Percentiles rank a stretch among this genome's conserved stretches.
These are phyloP conservation scores for human DNA, from an alignment of 2,113 vertebrate species.

Conservation along the genomic window DNA sequence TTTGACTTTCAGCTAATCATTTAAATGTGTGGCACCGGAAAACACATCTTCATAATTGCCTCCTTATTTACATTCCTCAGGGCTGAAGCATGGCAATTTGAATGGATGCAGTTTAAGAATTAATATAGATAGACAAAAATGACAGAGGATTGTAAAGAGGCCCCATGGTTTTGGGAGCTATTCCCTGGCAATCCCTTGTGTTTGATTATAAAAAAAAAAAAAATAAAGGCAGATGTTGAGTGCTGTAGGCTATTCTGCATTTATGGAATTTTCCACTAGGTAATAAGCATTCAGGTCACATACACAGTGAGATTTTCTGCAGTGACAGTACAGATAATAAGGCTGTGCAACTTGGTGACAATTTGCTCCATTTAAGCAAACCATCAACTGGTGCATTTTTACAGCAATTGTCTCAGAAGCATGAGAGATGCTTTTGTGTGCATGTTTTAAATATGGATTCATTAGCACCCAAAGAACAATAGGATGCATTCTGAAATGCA, in stretches of 20 bases:
- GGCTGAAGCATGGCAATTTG: not conserved
- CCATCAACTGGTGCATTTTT: conserved; percentile 75
- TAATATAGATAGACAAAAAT: conserved; percentile 24
- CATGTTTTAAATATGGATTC: conserved; percentile 74
- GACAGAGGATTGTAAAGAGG: conserved; percentile 54
- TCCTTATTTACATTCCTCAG: conserved; percentile 50
- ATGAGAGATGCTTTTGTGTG: conserved; percentile 56
- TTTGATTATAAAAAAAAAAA: not conserved
- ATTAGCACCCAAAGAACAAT: conserved; percentile 69
- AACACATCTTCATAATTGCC: conserved; percentile 56
- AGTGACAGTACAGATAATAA: conserved; percentile 79
- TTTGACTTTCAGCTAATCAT: conserved; percentile 64
- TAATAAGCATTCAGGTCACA: conserved; percentile 84
- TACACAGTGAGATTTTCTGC: conserved; percentile 82
- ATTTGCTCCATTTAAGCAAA: conserved; percentile 81
- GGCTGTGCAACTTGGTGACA: conserved; percentile 50
- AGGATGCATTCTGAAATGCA: conserved; percentile 28
- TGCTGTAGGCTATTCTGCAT: conserved; percentile 67
- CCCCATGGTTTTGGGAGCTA: conserved; percentile 40
- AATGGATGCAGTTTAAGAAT: conserved; percentile 63
- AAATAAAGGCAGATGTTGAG: conserved; percentile 66
- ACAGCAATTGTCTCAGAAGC: conserved; percentile 76
- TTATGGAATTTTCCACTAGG: conserved; percentile 84
- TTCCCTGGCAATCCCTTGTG: conserved; percentile 48
- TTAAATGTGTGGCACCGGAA: conserved; percentile 45